phyloP scores from a whole-genome alignment of 2,797 vertebrate genomes.

The Allobates femoralis region DNA sequence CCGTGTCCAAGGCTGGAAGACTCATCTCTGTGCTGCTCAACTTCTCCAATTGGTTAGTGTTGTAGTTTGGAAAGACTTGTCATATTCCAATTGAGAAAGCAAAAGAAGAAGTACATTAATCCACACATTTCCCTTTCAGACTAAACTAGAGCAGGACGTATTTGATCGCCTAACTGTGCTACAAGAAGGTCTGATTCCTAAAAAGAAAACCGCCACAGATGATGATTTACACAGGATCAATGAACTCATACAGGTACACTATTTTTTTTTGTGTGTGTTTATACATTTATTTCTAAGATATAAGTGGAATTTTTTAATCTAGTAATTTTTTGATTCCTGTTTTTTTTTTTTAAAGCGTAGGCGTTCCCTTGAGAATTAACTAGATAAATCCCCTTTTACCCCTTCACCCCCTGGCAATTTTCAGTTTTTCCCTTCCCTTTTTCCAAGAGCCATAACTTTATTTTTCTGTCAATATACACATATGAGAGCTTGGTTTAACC shows the following conservation, averaged over 20 bases:
- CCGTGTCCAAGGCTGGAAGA: slow-evolving; percentile 97
- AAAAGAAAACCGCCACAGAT: slow-evolving; percentile 93
- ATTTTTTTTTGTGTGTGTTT: neutral
- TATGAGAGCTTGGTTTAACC: too few species aligned
- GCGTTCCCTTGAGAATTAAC: neutral
- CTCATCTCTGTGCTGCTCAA: slow-evolving; percentile 96
- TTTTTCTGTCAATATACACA: too few species aligned
- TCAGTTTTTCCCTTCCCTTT: too few species aligned
- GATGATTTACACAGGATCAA: slow-evolving; percentile 97
- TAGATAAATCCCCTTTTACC: too few species aligned
- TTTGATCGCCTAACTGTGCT: slow-evolving; percentile 93
- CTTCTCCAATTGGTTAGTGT: slow-evolving; percentile 92
- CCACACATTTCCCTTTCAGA: slow-evolving; percentile 73
- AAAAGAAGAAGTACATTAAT: neutral
- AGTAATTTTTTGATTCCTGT: neutral
- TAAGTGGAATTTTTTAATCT: neutral
- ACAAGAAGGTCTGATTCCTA: slow-evolving; percentile 96
- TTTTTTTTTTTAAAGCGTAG: neutral
- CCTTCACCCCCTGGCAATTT: too few species aligned
- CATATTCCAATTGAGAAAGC: too few species aligned
- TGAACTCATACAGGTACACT: slow-evolving; percentile 93
- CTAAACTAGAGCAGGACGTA: slow-evolving; percentile 93
- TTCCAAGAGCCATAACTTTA: too few species aligned
- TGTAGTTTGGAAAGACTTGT: neutral
- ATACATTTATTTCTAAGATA: neutral